phyloP scores from a whole-genome alignment of 2,888 invertebrate genomes.

The Gymnosoma rotundatum region DNA sequence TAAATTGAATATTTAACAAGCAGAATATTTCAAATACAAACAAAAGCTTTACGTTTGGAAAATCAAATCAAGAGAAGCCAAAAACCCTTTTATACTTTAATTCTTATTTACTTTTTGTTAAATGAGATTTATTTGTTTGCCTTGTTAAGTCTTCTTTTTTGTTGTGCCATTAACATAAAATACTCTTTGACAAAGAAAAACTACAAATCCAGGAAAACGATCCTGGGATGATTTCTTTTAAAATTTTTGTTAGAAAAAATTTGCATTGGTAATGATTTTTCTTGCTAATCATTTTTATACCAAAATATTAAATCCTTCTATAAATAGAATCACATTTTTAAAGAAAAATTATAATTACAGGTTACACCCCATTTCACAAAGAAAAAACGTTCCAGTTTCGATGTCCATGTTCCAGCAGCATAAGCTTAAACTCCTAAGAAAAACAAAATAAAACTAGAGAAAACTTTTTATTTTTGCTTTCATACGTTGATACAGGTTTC shows the following conservation, averaged over 20 bases:
- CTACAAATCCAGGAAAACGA: no score
- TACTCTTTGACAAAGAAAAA: no score
- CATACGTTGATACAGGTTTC: slow-evolving; percentile 60
- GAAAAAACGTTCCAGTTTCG: slow-evolving; percentile 33
- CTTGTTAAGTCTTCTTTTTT: slow-evolving; percentile 39
- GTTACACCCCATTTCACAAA: background rate
- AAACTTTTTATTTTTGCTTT: slow-evolving; percentile 39
- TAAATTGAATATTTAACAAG: background rate
- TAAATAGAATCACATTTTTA: no score
- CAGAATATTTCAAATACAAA: background rate
- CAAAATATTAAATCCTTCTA: no score
- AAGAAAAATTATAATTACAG: background rate
- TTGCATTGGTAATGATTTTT: background rate
- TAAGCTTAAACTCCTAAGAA: background rate
- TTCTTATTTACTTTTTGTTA: slow-evolving; percentile 58
- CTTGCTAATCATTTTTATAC: no score
- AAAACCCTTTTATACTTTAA: slow-evolving; percentile 28
- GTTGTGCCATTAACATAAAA: slow-evolving; percentile 18
- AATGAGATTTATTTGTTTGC: slow-evolving; percentile 23
- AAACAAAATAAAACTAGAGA: slow-evolving; percentile 39
- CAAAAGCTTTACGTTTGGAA: background rate
- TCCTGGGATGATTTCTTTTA: no score
- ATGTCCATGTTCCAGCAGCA: slow-evolving; percentile 32
- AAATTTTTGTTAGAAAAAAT: background rate
- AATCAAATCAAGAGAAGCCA: slow-evolving; percentile 3